Evolutionary conservation across 2,888 invertebrate species (phyloP).

Genomic region (Thera britannica): DNA sequence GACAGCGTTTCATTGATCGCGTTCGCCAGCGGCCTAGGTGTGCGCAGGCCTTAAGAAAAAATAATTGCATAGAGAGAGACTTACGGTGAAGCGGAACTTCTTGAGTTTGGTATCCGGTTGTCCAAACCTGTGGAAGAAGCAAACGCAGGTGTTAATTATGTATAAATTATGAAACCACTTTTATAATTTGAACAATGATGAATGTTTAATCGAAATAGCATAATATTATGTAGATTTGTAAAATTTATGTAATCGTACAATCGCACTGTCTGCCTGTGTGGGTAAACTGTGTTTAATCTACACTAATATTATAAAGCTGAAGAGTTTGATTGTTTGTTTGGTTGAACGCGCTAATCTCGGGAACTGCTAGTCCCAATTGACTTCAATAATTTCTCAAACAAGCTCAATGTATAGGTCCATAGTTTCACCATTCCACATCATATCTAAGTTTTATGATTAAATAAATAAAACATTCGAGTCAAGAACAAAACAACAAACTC

Average conservation of each 20-base stretch:
- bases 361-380: too few relatives aligned
- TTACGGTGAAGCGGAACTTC: conserved; percentile 78
- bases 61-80: too few relatives aligned
- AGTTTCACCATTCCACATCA: too few relatives aligned
- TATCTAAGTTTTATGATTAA: not conserved
- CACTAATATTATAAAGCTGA: too few relatives aligned
- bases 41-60: too few relatives aligned
- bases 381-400: too few relatives aligned
- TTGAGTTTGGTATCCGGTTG: conserved; percentile 80
- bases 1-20: too few relatives aligned
- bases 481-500: conserved; percentile 21
- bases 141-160: conserved; percentile 30
- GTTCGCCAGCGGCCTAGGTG: too few relatives aligned
- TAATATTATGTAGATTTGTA: not conserved
- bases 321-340: too few relatives aligned
- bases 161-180: not conserved
- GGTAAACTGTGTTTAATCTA: not conserved
- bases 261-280: not conserved
- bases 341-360: too few relatives aligned
- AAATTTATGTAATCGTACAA: not conserved
- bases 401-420: too few relatives aligned
- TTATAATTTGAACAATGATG: not conserved
- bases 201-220: not conserved
- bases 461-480: conserved; percentile 8
- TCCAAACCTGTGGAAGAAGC: conserved; percentile 73